Evolutionary conservation across 2,113 vertebrate genomes (phyloP).

Genomic region (Myotis brandtii): DNA sequence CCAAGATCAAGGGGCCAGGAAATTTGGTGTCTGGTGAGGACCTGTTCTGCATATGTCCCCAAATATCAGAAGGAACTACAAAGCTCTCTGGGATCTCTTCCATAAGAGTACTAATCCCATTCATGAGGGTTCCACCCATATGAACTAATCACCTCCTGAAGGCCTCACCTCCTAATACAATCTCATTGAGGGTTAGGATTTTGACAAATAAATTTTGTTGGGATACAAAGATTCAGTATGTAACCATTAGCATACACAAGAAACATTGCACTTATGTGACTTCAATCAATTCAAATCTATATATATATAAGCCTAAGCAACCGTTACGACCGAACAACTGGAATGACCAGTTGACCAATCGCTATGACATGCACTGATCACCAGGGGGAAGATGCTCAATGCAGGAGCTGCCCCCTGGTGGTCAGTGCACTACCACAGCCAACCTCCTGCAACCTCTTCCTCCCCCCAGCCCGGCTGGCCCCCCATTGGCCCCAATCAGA

Average conservation of each 20-base stretch:
- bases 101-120: background rate
- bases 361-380: no score
- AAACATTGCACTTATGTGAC: background rate
- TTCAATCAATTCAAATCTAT: background rate
- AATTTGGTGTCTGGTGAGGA: background rate
- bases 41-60: background rate
- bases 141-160: background rate
- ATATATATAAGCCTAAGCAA: no score
- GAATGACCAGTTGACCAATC: no score
- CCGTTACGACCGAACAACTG: no score
- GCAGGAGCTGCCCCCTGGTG: no score
- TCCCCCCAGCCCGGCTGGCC: no score
- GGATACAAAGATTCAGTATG: background rate
- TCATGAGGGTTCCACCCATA: background rate
- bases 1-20: background rate
- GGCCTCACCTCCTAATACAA: background rate
- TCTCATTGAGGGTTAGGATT: background rate
- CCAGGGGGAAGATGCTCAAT: no score
- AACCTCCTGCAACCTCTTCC: no score
- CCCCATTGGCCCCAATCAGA: no score
- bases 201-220: background rate
- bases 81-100: background rate
- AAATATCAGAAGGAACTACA: background rate
- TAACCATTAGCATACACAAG: background rate
- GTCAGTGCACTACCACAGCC: no score